These are phyloP conservation scores for Nomada goodeniana DNA, from an alignment of 2,888 invertebrate genomes.

Conservation along the genomic window DNA sequence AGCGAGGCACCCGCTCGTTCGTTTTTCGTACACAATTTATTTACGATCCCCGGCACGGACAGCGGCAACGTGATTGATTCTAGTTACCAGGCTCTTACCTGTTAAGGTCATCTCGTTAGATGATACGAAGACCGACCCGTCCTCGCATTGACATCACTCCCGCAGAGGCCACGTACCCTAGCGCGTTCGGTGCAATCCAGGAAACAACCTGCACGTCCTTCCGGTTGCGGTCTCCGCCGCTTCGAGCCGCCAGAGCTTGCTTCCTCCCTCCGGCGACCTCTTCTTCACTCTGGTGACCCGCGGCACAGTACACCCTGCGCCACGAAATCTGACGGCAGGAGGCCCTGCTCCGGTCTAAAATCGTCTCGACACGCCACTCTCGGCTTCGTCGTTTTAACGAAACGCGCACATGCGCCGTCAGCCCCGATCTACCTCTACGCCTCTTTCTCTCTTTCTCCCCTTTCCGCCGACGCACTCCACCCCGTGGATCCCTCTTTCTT, in stretches of 20 bases:
- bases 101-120: slow-evolving; percentile 81
- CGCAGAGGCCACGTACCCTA: slow-evolving; percentile 27
- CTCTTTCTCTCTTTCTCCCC: slow-evolving; percentile 38
- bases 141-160: slow-evolving; percentile 78
- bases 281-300: slow-evolving; percentile 63
- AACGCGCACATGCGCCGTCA: slow-evolving; percentile 76
- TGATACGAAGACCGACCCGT: slow-evolving; percentile 71
- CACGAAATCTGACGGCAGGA: slow-evolving; percentile 78
- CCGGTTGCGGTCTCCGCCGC: slow-evolving; percentile 44
- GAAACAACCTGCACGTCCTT: slow-evolving; percentile 50
- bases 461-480: slow-evolving; percentile 21
- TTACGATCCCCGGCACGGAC: neutral
- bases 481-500: slow-evolving; percentile 34
- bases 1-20: neutral
- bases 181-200: slow-evolving; percentile 15
- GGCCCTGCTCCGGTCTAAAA: slow-evolving; percentile 82
- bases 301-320: slow-evolving; percentile 75
- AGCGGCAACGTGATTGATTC: neutral
- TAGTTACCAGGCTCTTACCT: slow-evolving; percentile 73
- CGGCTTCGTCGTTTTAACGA: slow-evolving; percentile 74
- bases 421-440: slow-evolving; percentile 33
- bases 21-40: neutral
- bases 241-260: slow-evolving; percentile 39
- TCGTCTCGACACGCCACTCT: slow-evolving; percentile 76
- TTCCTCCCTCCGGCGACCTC: slow-evolving; percentile 54